Evolutionary conservation across 2,113 vertebrate species (phyloP).

Genomic region (Microtus oregoni): DNA sequence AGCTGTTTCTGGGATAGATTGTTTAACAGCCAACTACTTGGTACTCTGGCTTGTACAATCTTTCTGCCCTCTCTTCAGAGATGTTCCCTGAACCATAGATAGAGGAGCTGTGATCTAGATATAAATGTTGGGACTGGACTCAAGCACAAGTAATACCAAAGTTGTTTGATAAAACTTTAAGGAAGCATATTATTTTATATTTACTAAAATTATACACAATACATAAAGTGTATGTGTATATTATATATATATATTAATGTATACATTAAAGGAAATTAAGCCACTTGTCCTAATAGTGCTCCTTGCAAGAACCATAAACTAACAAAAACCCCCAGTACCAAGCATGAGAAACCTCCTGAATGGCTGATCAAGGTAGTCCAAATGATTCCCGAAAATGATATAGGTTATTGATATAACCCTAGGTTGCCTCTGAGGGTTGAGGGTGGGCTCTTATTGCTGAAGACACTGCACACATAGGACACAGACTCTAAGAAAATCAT

Average conservation of each 20-base stretch:
- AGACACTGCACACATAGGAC: neutral
- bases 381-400: neutral
- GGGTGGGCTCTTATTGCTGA: neutral
- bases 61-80: neutral
- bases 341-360: neutral
- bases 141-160: neutral
- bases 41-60: neutral
- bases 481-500: neutral
- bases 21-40: neutral
- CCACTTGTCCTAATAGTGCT: neutral
- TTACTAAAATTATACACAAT: neutral
- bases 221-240: neutral
- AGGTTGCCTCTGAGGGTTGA: neutral
- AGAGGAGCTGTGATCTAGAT: neutral
- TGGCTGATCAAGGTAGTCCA: neutral
- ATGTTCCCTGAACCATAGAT: neutral
- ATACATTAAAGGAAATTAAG: neutral
- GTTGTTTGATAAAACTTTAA: neutral
- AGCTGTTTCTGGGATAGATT: neutral
- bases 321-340: neutral
- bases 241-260: neutral
- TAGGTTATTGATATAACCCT: neutral
- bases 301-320: neutral
- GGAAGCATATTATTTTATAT: neutral
- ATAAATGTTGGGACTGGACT: neutral